A percentile compares a stretch with the other conserved stretches of the same genome.
Conservation (phyloP, 2,888 invertebrate species). For the Leucozona laternaria region DNA sequence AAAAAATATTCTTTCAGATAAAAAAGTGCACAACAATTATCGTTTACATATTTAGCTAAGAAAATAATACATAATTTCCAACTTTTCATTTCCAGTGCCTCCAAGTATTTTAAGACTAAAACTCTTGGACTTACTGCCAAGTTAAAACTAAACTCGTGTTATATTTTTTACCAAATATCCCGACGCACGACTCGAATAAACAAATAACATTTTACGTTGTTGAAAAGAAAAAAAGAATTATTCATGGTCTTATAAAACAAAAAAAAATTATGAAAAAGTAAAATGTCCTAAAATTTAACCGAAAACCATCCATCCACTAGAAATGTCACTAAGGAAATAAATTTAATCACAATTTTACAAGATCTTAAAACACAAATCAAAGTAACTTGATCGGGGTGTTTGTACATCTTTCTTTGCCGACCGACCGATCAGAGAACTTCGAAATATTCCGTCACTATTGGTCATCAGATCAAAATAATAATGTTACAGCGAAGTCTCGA, state of each 20-base stretch:
- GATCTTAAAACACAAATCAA: not conserved
- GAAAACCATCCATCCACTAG: conserved; percentile 4
- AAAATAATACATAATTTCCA: not conserved
- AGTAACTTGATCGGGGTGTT: not conserved
- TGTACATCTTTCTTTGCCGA: not conserved
- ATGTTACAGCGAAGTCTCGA: conserved; percentile 47
- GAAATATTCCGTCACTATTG: not conserved
- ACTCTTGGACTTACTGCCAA: not conserved
- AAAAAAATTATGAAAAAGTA: not conserved
- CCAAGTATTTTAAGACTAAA: not conserved
- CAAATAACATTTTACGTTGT: conserved; percentile 6
- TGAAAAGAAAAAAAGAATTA: not conserved
- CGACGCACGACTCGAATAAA: not conserved
- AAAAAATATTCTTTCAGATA: conserved; percentile 10
- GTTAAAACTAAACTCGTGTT: not conserved
- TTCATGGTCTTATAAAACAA: not conserved
- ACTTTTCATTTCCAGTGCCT: conserved; percentile 2
- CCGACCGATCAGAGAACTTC: conserved; percentile 7
- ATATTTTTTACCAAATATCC: conserved; percentile 14
- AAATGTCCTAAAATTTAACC: not conserved
- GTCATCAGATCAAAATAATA: not conserved
- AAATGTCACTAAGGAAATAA: conserved; percentile 5
- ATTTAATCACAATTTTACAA: not conserved
- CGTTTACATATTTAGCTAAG: not conserved
- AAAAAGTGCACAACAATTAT: not conserved